Base-by-base conservation (phyloP, 2,113 vertebrate species). In the Lipophrys pholis region DNA sequence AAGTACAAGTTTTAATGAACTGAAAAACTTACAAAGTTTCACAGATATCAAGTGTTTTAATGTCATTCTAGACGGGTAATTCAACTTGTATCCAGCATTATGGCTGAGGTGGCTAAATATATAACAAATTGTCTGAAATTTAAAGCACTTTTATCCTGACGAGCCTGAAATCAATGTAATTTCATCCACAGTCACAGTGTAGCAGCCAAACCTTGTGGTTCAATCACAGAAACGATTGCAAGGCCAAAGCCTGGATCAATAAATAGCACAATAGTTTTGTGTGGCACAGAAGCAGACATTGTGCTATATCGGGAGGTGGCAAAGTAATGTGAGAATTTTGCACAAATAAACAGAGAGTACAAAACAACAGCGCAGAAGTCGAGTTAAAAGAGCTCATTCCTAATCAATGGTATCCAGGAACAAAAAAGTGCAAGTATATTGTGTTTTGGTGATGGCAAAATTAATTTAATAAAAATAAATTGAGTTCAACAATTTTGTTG, bases 241-340 rank as follows among this genome's bases (percentile, higher is more conserved):
- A 11, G 42, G 49, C 56, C 16, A 64, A 16, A 52, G 39, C 51
- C 15, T 36, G 57, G 46, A 57, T 64, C 54, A 82, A 70, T 60
- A 51, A 60, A 58, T 39, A 10, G 40, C 69, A 75, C 30, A 52
- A 49, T 71, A 56, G 67, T 65, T 64, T 48, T 45, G 53, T 39
- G 57, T 43, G 65, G 40, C 48, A 55, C 63, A 52, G 40, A 57
- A 40, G 56, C 61, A 63, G 42, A 21, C 43, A 17, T 21, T 8
- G 49, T 0, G 66, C 42, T 77, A 76, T 73, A 57, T 64, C 40
- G 41, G 60, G 71, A 81, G 74, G 84, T 72, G 76, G 42, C 12
- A 52, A 56, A 76, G 60, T 30, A 21, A 76, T 42, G 78, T 80
- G 87, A 75, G 61, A 66, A 45, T 45, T 66, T 30, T 72, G 15